These are phyloP conservation scores for Drosophila eugracilis DNA, from an alignment of 1,140 invertebrate species.

Conservation along the genomic window DNA sequence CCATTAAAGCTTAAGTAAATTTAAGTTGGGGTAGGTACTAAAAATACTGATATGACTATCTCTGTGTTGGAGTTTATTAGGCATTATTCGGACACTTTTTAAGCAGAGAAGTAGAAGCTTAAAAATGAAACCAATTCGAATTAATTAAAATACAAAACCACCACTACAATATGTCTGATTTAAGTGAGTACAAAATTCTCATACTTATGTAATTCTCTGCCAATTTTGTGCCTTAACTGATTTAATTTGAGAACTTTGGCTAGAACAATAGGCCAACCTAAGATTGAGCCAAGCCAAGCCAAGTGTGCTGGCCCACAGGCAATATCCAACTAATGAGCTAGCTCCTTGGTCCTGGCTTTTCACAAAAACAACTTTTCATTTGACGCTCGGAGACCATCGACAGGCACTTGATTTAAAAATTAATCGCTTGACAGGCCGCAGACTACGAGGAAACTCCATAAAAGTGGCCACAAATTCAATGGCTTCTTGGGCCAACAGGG, in stretches of 20 bases:
- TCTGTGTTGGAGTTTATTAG: too few relatives aligned
- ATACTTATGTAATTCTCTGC: background rate
- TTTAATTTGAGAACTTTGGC: background rate
- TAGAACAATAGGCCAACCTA: background rate
- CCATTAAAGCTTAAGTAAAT: background rate
- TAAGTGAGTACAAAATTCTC: background rate
- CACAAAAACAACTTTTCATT: slow-evolving; percentile 41
- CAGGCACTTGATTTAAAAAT: slow-evolving; percentile 56
- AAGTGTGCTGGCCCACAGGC: background rate
- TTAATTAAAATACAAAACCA: too few relatives aligned
- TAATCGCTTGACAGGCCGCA: slow-evolving; percentile 50
- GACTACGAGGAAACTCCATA: slow-evolving; percentile 6
- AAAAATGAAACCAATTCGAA: background rate
- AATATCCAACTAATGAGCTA: slow-evolving; percentile 29
- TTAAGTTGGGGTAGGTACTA: background rate
- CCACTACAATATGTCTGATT: background rate
- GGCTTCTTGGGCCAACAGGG: too few relatives aligned
- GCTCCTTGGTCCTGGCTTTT: background rate
- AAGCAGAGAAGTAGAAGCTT: too few relatives aligned
- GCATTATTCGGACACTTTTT: too few relatives aligned
- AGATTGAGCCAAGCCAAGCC: background rate
- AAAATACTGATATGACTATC: background rate
- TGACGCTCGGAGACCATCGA: slow-evolving; percentile 29
- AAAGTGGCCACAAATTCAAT: slow-evolving; percentile 45
- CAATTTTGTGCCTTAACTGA: background rate